A percentile compares a stretch with the other conserved stretches of the same genome.
phyloP scores from a whole-genome alignment of 2,888 invertebrate genomes.

The Macaria notata region DNA sequence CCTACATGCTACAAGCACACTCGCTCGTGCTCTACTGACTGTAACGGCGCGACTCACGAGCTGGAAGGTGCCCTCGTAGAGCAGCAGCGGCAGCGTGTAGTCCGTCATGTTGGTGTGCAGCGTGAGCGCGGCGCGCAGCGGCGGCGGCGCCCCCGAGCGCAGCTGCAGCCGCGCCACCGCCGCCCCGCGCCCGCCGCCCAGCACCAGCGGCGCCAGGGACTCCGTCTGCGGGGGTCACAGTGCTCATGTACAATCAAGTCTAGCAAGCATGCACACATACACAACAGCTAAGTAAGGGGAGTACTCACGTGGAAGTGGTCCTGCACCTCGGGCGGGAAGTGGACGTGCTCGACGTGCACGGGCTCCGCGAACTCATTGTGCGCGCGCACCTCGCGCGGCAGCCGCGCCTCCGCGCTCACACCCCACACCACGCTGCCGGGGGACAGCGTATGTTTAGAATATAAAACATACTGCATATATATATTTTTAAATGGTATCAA shows the following conservation, averaged over 20 bases:
- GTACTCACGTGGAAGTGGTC: conserved; percentile 54
- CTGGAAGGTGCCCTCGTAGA: conserved; percentile 68
- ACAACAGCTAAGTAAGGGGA: no score
- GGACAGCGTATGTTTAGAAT: no score
- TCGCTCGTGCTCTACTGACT: no score
- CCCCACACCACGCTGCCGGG: conserved; percentile 51
- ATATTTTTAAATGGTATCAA: no score
- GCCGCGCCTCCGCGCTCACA: conserved; percentile 33
- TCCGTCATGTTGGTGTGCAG: conserved; percentile 75
- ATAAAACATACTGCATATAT: no score
- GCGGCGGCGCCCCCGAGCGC: conserved; percentile 28
- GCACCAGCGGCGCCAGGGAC: conserved; percentile 38
- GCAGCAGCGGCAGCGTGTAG: conserved; percentile 70
- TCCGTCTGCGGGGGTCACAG: conserved; percentile 34
- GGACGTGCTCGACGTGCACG: conserved; percentile 44
- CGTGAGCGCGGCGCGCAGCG: conserved; percentile 41
- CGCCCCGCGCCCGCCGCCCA: conserved; percentile 34
- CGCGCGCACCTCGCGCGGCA: conserved; percentile 46
- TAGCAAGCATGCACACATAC: no score
- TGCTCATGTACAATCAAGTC: no score
- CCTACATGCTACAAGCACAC: no score
- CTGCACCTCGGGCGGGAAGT: conserved; percentile 41
- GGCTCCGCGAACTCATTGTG: conserved; percentile 57
- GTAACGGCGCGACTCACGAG: conserved; percentile 45
- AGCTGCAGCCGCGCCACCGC: conserved; percentile 31